These are phyloP conservation scores for Neuroterus valhalla DNA, from an alignment of 1,140 invertebrate species.

Conservation along the genomic window DNA sequence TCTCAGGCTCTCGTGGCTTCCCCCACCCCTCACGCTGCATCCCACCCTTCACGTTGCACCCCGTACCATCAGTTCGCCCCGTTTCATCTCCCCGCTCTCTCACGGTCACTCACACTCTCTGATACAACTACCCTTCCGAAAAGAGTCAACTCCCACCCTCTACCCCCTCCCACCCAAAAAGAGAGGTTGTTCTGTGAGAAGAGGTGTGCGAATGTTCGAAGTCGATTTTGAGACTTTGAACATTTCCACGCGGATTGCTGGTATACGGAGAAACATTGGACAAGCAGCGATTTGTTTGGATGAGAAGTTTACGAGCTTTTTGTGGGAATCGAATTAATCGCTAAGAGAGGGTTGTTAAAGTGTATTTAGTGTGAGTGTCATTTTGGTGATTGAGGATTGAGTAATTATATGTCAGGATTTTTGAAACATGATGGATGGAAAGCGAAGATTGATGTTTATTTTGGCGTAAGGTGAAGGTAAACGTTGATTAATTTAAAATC, in stretches of 20 bases:
- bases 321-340: neutral
- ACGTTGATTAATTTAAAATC: too few species aligned
- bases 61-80: constrained; percentile 5
- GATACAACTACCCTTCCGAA: neutral
- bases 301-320: neutral
- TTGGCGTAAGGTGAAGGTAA: too few species aligned
- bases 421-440: too few species aligned
- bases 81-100: neutral
- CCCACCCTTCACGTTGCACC: constrained; percentile 29
- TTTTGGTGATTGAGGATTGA: too few species aligned
- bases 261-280: neutral
- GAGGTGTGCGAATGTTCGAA: neutral
- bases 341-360: neutral
- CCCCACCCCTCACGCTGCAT: constrained; percentile 32
- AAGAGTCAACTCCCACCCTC: constrained; percentile 11
- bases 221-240: neutral
- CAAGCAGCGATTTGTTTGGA: neutral
- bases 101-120: constrained; percentile 31
- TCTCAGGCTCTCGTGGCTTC: constrained; percentile 64
- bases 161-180: neutral
- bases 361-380: neutral
- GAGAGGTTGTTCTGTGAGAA: neutral
- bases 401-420: neutral
- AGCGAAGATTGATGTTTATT: too few species aligned
- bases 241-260: neutral